These are phyloP conservation scores for Solenopsis invicta DNA, from an alignment of 1,140 invertebrate species.

Conservation along the genomic window DNA sequence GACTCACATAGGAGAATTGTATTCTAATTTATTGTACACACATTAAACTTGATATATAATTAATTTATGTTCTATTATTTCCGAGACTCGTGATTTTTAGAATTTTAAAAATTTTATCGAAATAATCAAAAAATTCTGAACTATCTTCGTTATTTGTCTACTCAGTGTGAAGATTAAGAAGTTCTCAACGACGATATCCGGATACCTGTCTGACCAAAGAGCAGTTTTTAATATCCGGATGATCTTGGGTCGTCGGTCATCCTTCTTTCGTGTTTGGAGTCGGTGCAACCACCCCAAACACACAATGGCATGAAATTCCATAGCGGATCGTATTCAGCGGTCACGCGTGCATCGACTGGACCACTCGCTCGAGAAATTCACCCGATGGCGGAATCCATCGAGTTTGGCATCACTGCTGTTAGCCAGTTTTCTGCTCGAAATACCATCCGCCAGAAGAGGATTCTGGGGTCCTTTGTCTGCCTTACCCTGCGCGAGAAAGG, in stretches of 20 bases:
- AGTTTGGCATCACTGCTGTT: conserved; percentile 48
- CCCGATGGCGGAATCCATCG: conserved; percentile 42
- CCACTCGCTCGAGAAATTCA: conserved; percentile 58
- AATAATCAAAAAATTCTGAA: background rate
- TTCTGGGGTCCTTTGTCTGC: conserved; percentile 71
- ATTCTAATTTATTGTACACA: background rate
- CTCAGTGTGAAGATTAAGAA: background rate
- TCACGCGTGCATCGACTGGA: conserved; percentile 1
- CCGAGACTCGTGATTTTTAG: background rate
- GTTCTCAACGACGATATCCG: background rate
- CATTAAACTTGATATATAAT: background rate
- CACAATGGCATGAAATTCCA: conserved; percentile 61
- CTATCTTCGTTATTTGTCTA: background rate
- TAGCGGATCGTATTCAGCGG: conserved; percentile 16
- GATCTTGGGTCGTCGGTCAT: background rate
- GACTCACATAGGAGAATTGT: background rate
- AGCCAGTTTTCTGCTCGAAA: conserved; percentile 22
- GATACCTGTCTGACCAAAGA: background rate
- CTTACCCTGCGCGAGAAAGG: conserved; percentile 56
- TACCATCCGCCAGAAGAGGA: conserved; percentile 49
- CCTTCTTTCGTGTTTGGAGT: background rate
- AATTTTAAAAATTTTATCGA: background rate
- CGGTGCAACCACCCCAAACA: conserved; percentile 12
- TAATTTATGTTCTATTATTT: background rate
- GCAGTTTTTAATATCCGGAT: conserved; percentile 40